Base-by-base conservation (phyloP, 2,797 vertebrate species). In the Propithecus deckenii region DNA sequence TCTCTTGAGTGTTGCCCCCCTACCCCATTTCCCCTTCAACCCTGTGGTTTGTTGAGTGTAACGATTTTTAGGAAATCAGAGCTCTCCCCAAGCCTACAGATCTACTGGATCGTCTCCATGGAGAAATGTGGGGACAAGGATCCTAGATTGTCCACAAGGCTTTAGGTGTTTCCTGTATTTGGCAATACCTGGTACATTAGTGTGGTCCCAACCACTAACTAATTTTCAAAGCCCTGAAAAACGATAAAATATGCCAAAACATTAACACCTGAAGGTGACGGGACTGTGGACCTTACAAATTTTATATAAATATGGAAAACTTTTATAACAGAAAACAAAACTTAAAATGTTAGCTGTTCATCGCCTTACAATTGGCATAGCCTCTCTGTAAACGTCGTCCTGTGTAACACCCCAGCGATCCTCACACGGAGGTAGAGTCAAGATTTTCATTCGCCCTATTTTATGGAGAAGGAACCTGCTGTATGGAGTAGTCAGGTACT, bases 151-250 rank as follows among this genome's bases (percentile, higher is more conserved):
- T 59, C n/a, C 20, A 72, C 7, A 30, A 76, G 43, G 50, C 48
- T 80, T 80, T 69, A 57, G n/a, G 28, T 25, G 22, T 38, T 74
- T n/a, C 61, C 85, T 50, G 2, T 3, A 2, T 63, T 5, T 72
- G 59, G 63, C 75, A 63, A 69, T 43, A 79, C 35, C 41, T 32
- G 65, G 69, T 63, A 78, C 5, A n/a, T 46, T 10, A 71, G 18
- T 15, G 32, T 74, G 25, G 43, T 50, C 41, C 32, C 43, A 78
- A 55, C 30, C 35, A 83, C 52, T 61, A 9, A 48, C 17, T 35
- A 46, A 35, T 65, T 69, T 72, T 78, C 61, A 65, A 92, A 94
- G 55, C 79, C 59, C 79, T 48, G n/a, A 57, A 61, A 74, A 79
- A 41, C 25, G 41, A 79, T 12, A 50, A 88, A 84, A 83, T 32